phyloP scores from a whole-genome alignment of 2,113 vertebrate species.

The Melanotaenia duboulayi region DNA sequence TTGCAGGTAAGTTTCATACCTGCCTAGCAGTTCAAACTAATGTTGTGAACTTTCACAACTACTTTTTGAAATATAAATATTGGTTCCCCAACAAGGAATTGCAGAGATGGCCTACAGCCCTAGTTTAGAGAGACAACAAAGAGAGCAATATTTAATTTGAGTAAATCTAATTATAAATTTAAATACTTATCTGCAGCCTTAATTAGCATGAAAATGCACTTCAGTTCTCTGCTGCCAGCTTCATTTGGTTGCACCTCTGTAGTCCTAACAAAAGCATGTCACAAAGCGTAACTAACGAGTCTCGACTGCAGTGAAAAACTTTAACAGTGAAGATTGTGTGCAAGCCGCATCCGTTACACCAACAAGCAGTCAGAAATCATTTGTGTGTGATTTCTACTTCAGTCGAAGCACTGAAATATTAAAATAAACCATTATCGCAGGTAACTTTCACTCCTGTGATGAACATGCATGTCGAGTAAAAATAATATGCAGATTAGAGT shows the following conservation, averaged over 20 bases:
- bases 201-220: slow-evolving; percentile 43
- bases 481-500: not conserved
- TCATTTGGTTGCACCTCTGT: slow-evolving; percentile 29
- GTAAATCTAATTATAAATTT: slow-evolving; percentile 44
- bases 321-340: slow-evolving; percentile 6
- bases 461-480: not conserved
- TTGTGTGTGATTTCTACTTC: slow-evolving; percentile 1
- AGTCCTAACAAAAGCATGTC: slow-evolving; percentile 26
- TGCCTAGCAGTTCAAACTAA: not conserved
- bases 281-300: slow-evolving; percentile 30
- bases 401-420: not conserved
- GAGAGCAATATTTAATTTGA: slow-evolving; percentile 37
- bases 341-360: not conserved
- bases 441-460: not conserved
- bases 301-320: slow-evolving; percentile 8
- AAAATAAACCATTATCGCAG: not conserved
- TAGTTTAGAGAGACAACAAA: slow-evolving; percentile 41
- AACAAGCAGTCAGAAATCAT: not conserved
- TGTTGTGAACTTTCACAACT: not conserved
- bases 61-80: slow-evolving; percentile 7
- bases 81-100: not conserved
- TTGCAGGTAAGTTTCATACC: not conserved
- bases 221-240: slow-evolving; percentile 48
- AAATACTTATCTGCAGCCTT: slow-evolving; percentile 37
- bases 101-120: slow-evolving; percentile 8